These are phyloP conservation scores for Microcebus tavaratra DNA, from an alignment of 2,113 vertebrate species.

Conservation along the genomic window DNA sequence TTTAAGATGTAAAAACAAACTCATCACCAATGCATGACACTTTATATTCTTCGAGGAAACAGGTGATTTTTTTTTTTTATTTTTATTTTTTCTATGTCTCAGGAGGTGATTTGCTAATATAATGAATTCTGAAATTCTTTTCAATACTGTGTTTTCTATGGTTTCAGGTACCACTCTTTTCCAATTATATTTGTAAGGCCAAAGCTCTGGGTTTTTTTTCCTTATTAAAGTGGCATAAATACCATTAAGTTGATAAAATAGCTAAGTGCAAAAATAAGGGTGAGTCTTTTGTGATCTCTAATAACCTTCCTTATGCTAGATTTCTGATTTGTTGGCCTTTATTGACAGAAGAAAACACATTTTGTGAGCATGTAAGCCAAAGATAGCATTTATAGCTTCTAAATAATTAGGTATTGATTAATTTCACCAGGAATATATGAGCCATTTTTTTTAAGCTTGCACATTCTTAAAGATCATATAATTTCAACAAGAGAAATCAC, in stretches of 20 bases:
- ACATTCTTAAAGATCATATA: slow-evolving; percentile 75
- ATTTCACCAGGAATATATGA: slow-evolving; percentile 74
- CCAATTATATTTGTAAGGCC: slow-evolving; percentile 62
- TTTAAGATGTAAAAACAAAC: not conserved
- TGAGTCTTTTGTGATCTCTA: slow-evolving; percentile 67
- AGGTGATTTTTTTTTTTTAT: slow-evolving; percentile 8
- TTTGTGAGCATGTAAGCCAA: slow-evolving; percentile 71
- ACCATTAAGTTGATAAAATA: slow-evolving; percentile 83
- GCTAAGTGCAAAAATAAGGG: slow-evolving; percentile 71
- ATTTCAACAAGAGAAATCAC: slow-evolving; percentile 70
- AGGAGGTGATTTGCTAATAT: slow-evolving; percentile 68
- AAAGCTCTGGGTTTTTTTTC: slow-evolving; percentile 70
- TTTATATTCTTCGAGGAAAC: slow-evolving; percentile 55
- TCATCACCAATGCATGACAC: not conserved
- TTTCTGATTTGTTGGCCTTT: slow-evolving; percentile 80
- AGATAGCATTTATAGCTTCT: slow-evolving; percentile 83
- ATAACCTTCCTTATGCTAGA: slow-evolving; percentile 68
- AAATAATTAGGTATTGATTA: slow-evolving; percentile 88
- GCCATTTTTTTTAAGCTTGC: slow-evolving; percentile 58
- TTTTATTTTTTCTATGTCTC: not conserved
- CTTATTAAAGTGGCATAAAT: slow-evolving; percentile 82
- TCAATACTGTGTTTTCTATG: slow-evolving; percentile 30
- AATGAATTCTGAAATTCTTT: slow-evolving; percentile 66
- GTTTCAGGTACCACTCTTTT: slow-evolving; percentile 75
- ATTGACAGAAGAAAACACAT: slow-evolving; percentile 78